Base-by-base conservation (phyloP, 2,797 vertebrate species). In the Pelochelys cantorii region DNA sequence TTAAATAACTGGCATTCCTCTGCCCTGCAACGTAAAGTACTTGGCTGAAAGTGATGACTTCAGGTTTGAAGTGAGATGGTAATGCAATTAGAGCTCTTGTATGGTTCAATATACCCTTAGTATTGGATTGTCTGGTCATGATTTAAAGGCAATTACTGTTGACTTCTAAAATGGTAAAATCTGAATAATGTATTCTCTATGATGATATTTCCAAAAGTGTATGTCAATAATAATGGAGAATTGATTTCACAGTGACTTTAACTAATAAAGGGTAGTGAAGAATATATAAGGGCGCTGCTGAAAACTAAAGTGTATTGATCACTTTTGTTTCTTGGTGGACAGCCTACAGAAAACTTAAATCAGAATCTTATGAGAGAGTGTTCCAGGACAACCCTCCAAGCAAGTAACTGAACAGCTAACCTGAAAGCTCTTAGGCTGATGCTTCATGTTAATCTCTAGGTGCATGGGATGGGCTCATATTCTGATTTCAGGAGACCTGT, bases 71-170 rank as follows among this genome's bases (percentile, higher is more conserved):
- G 34, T 77, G 27, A 82, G 59, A 27, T 52, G 56, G 54, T 94
- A 54, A 8, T 93, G 81, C 62, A 84, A 17, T 79, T 86, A 81
- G 79, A 88, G 81, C 9, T 92, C 90, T 85, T 31, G 29, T 31
- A 52, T 79, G 13, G 79, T 91, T 96, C 93, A 81, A 89, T 95
- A 95, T 74, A 84, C 91, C 88, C 78, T 95, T 92, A 94, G 68
- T 78, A 90, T 0, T 78, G 83, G 86, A 92, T 91, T 91, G 95
- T 91, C 85, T 81, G 77, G 94, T 88, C 79, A 80, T 83, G 86
- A 94, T 68, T 94, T 85, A 86, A 48, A 91, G 22, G 88, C 54
- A 95, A 90, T 95, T 96, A 91, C 79, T 86, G 22, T 77, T 62
- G 75, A 37, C 71, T 81, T 31, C 53, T 56, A 91, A 86, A 10